A percentile compares a stretch with the other conserved stretches of the same genome.
phyloP scores from a whole-genome alignment of 2,888 invertebrate genomes.

The Agrenia bidenticulata region DNA sequence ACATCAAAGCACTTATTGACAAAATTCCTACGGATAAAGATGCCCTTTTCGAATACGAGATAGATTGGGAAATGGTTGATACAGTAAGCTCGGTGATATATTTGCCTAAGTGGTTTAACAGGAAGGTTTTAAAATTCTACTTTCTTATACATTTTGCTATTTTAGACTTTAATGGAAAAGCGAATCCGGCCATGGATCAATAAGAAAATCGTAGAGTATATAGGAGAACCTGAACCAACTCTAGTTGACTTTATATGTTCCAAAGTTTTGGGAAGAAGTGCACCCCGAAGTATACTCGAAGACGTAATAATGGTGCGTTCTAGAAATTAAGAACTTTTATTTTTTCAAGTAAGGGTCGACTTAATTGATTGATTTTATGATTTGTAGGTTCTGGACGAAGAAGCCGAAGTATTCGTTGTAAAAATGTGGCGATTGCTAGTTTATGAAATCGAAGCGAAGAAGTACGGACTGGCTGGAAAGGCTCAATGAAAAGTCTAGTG shows the following conservation, averaged over 20 bases:
- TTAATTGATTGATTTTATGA: conserved; percentile 38
- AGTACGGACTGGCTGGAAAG: conserved; percentile 56
- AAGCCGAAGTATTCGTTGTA: conserved; percentile 99
- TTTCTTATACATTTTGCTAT: conserved; percentile 13
- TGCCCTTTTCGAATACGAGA: conserved; percentile 88
- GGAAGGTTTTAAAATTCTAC: conserved; percentile 9
- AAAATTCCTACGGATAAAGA: conserved; percentile 98
- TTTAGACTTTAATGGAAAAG: conserved; percentile 80
- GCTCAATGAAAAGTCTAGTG: conserved; percentile 23
- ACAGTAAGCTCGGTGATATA: conserved; percentile 62
- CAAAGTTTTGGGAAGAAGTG: conserved; percentile 89
- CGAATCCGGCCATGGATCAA: conserved; percentile 99
- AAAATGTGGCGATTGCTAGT: conserved; percentile 99
- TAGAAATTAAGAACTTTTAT: background rate
- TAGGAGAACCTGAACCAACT: conserved; percentile 97
- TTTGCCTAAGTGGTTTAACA: background rate
- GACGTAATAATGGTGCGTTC: conserved; percentile 93
- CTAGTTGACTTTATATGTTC: conserved; percentile 99
- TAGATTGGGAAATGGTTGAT: conserved; percentile 85
- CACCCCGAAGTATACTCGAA: conserved; percentile 91
- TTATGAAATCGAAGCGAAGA: conserved; percentile 99
- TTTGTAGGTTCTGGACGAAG: conserved; percentile 93
- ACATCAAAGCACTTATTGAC: conserved; percentile 96
- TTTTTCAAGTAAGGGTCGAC: background rate
- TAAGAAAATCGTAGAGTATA: conserved; percentile 99